Evolutionary conservation across 2,888 invertebrate genomes (phyloP).

Genomic region (Drosophila neoperkinsi): DNA sequence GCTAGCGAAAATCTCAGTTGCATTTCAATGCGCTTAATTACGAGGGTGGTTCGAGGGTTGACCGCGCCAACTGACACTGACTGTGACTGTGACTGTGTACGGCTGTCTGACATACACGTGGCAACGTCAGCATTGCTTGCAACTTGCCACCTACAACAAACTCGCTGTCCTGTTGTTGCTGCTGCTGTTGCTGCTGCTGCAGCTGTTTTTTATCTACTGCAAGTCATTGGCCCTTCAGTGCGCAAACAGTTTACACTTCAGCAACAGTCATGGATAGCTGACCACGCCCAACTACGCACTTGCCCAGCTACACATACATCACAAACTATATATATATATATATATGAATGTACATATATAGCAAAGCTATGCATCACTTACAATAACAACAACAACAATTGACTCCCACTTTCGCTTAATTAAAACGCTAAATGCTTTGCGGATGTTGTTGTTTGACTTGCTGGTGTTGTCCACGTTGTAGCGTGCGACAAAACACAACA

Average conservation of each 20-base stretch:
- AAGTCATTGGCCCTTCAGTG: slow-evolving; percentile 68
- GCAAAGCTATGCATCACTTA: slow-evolving; percentile 10
- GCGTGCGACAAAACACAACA: slow-evolving; percentile 25
- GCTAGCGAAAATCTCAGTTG: slow-evolving; percentile 69
- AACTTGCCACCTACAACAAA: slow-evolving; percentile 23
- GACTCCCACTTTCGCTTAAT: slow-evolving; percentile 73
- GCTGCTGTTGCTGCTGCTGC: background rate
- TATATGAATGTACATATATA: background rate
- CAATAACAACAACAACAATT: slow-evolving; percentile 37
- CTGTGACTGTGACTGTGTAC: slow-evolving; percentile 4
- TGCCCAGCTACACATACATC: background rate
- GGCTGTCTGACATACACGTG: slow-evolving; percentile 50
- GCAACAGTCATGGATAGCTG: slow-evolving; percentile 48
- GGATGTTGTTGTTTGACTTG: slow-evolving; percentile 49
- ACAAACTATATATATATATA: background rate
- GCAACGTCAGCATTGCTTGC: slow-evolving; percentile 51
- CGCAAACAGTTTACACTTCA: slow-evolving; percentile 64
- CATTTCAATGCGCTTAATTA: slow-evolving; percentile 70
- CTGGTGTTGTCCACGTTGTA: slow-evolving; percentile 8
- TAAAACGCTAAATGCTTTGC: slow-evolving; percentile 72
- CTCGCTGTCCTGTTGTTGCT: background rate
- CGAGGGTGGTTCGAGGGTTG: slow-evolving; percentile 56
- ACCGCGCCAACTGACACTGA: slow-evolving; percentile 36
- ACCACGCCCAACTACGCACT: slow-evolving; percentile 45
- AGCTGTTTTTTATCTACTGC: slow-evolving; percentile 41